These are phyloP conservation scores for Oxyruncus cristatus DNA, from an alignment of 2,113 vertebrate species.

Conservation along the genomic window DNA sequence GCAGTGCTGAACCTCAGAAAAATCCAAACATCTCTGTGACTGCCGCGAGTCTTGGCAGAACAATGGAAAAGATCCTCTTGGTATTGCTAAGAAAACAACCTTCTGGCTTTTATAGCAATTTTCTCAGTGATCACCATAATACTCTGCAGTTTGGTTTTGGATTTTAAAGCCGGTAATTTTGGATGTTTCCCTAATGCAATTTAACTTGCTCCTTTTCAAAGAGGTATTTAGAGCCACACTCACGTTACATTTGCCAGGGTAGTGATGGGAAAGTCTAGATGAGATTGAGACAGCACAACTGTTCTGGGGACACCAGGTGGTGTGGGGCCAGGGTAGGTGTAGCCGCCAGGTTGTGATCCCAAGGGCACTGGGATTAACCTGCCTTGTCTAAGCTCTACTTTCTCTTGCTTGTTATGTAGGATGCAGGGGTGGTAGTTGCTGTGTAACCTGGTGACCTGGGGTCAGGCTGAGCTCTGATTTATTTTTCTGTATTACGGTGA, in stretches of 20 bases:
- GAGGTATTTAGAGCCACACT: neutral
- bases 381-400: neutral
- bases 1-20: constrained; percentile 12
- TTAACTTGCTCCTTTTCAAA: neutral
- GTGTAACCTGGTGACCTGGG: fast-evolving
- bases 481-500: neutral
- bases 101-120: neutral
- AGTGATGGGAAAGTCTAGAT: neutral
- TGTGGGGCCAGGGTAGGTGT: neutral
- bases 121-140: constrained; percentile 26
- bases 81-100: constrained; percentile 10
- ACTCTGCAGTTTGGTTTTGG: neutral
- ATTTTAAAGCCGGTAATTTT: constrained; percentile 26
- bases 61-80: constrained; percentile 15
- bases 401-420: neutral
- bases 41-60: neutral
- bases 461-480: neutral
- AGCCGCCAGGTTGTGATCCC: neutral
- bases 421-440: neutral
- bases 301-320: no score
- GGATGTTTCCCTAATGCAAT: constrained; percentile 19
- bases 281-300: neutral
- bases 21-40: neutral
- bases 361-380: neutral
- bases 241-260: neutral